These are phyloP conservation scores for Ophiothrix spiculata DNA, from an alignment of 35 echinoderm and acorn worm genomes.

Conservation along the genomic window DNA sequence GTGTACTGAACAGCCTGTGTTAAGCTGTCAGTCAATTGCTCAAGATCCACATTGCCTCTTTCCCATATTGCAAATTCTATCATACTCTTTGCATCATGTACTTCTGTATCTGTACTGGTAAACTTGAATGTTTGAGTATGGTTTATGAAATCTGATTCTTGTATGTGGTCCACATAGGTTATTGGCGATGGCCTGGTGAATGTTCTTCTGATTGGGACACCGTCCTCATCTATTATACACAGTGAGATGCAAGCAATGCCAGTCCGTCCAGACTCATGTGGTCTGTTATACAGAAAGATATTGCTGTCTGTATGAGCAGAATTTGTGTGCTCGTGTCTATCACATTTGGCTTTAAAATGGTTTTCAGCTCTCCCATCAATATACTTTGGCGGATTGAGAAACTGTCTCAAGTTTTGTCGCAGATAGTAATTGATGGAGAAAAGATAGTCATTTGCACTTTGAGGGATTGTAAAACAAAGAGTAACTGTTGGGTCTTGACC, in stretches of 20 bases:
- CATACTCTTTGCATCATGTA: constrained; percentile 49
- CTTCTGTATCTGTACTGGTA: not conserved
- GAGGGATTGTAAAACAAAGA: constrained; percentile 68
- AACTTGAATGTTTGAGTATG: constrained; percentile 54
- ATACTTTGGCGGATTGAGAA: constrained; percentile 89
- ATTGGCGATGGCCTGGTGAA: constrained; percentile 53
- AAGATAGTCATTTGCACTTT: constrained; percentile 55
- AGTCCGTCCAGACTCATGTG: constrained; percentile 73
- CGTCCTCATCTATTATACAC: constrained; percentile 71
- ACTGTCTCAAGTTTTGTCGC: constrained; percentile 81
- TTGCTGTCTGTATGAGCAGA: constrained; percentile 50
- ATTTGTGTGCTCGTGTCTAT: not conserved
- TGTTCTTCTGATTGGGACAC: constrained; percentile 51
- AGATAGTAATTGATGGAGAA: constrained; percentile 79
- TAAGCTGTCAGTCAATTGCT: constrained; percentile 57
- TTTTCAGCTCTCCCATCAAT: constrained; percentile 49
- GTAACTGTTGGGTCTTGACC: constrained; percentile 55
- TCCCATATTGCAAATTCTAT: constrained; percentile 94
- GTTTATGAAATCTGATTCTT: constrained; percentile 49
- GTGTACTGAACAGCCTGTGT: constrained; percentile 65
- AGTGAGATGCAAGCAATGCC: constrained; percentile 79
- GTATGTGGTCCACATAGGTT: constrained; percentile 44
- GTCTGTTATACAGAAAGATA: constrained; percentile 88
- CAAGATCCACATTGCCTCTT: constrained; percentile 77
- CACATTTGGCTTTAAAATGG: constrained; percentile 54